Percentiles rank a stretch among this genome's conserved stretches.
Evolutionary conservation across 2,888 invertebrate species (phyloP).

Genomic region (Agonopterix subpropinquella): DNA sequence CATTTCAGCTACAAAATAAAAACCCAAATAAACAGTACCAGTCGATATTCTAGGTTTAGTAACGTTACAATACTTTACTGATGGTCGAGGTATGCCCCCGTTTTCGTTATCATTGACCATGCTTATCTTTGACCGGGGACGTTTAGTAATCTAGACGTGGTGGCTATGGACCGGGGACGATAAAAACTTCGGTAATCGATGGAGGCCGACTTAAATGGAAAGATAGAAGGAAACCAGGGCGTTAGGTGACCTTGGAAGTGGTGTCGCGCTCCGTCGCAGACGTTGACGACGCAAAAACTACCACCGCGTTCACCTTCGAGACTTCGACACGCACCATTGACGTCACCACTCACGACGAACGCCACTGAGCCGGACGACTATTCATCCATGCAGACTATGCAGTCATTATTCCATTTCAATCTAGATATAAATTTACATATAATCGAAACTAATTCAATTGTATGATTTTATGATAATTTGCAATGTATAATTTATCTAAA

Average conservation of each 20-base stretch:
- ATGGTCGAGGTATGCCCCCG: neutral
- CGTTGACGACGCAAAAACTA: slow-evolving; percentile 45
- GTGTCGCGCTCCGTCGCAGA: slow-evolving; percentile 49
- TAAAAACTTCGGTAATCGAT: slow-evolving; percentile 42
- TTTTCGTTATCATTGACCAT: slow-evolving; percentile 3
- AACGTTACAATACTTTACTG: neutral
- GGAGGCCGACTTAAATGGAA: slow-evolving; percentile 42
- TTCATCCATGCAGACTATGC: slow-evolving; percentile 1
- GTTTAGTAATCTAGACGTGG: slow-evolving; percentile 9
- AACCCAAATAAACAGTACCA: too few relatives aligned
- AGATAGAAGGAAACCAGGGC: slow-evolving; percentile 42
- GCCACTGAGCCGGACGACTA: slow-evolving; percentile 14
- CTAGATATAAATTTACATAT: slow-evolving; percentile 5
- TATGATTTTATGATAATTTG: slow-evolving; percentile 7
- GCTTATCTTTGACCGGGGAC: slow-evolving; percentile 4
- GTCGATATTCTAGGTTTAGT: too few relatives aligned
- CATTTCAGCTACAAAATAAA: too few relatives aligned
- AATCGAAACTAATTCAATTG: slow-evolving; percentile 9
- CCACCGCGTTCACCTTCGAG: slow-evolving; percentile 39
- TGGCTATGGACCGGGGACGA: slow-evolving; percentile 23
- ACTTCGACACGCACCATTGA: slow-evolving; percentile 45
- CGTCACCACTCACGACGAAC: slow-evolving; percentile 8
- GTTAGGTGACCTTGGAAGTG: slow-evolving; percentile 49
- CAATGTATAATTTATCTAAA: slow-evolving; percentile 7
- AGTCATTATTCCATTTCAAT: slow-evolving; percentile 4